phyloP scores from a whole-genome alignment of 2,888 invertebrate species.

The Netelia fuscicornis region DNA sequence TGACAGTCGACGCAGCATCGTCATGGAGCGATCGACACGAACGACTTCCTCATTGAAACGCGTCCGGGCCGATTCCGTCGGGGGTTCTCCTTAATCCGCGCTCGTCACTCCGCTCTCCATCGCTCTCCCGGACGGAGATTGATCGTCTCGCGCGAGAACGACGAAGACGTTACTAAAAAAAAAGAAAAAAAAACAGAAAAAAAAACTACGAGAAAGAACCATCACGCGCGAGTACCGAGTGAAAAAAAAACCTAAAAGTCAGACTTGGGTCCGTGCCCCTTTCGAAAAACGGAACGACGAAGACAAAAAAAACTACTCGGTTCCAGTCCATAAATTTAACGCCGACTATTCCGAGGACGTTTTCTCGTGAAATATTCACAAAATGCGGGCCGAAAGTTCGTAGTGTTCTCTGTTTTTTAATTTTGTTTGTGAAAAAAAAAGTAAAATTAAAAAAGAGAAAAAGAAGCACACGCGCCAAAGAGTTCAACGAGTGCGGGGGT shows the following conservation, averaged over 20 bases:
- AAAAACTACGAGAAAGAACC: conserved; percentile 3
- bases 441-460: neutral
- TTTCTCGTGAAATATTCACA: conserved; percentile 18
- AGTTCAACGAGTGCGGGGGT: conserved; percentile 12
- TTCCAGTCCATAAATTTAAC: conserved; percentile 50
- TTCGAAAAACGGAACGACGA: conserved; percentile 36
- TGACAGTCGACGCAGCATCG: conserved; percentile 4
- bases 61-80: conserved; percentile 49
- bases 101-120: conserved; percentile 53
- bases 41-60: conserved; percentile 58
- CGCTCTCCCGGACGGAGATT: conserved; percentile 49
- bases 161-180: conserved; percentile 35
- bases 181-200: conserved; percentile 13
- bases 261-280: neutral
- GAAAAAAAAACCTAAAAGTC: conserved; percentile 27
- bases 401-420: neutral
- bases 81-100: conserved; percentile 58
- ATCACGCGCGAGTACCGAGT: neutral
- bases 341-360: conserved; percentile 24
- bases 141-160: conserved; percentile 48
- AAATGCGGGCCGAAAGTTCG: neutral
- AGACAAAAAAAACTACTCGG: conserved; percentile 13
- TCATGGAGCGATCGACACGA: conserved; percentile 39
- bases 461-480: neutral
- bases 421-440: conserved; percentile 1